These are phyloP conservation scores for Diadophis punctatus DNA, from an alignment of 2,113 vertebrate species.

Conservation along the genomic window DNA sequence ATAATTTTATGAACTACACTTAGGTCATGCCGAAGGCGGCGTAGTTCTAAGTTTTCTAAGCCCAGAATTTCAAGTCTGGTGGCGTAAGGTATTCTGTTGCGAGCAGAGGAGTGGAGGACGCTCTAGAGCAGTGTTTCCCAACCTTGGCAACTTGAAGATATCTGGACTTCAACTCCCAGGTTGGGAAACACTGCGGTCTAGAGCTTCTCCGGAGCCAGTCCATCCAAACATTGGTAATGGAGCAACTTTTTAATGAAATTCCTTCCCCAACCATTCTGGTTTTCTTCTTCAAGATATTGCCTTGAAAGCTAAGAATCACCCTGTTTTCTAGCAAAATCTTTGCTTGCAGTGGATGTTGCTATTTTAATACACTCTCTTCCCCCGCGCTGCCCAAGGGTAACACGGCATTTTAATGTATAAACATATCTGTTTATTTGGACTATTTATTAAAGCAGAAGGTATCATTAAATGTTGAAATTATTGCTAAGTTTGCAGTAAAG, in stretches of 20 bases:
- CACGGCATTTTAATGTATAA: background rate
- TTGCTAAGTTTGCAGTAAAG: slow-evolving; percentile 13
- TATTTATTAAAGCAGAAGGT: background rate
- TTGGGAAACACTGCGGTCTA: too few relatives aligned
- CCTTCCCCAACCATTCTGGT: too few relatives aligned
- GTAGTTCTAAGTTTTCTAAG: too few relatives aligned
- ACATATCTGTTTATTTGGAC: background rate
- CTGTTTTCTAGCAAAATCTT: background rate
- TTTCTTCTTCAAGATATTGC: too few relatives aligned
- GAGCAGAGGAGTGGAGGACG: too few relatives aligned
- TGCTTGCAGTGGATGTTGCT: background rate
- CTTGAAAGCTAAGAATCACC: background rate
- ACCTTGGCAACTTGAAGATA: too few relatives aligned
- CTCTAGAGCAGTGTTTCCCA: too few relatives aligned
- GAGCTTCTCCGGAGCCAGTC: background rate
- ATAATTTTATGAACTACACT: too few relatives aligned
- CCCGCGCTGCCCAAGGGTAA: background rate
- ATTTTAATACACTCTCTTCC: background rate
- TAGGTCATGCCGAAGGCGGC: too few relatives aligned
- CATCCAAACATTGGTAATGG: background rate
- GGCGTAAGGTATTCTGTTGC: too few relatives aligned
- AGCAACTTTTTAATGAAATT: background rate
- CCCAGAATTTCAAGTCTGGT: too few relatives aligned
- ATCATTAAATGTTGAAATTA: background rate
- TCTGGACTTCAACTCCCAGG: too few relatives aligned